phyloP scores from a whole-genome alignment of 2,113 vertebrate genomes.

The Amphilophus citrinellus region DNA sequence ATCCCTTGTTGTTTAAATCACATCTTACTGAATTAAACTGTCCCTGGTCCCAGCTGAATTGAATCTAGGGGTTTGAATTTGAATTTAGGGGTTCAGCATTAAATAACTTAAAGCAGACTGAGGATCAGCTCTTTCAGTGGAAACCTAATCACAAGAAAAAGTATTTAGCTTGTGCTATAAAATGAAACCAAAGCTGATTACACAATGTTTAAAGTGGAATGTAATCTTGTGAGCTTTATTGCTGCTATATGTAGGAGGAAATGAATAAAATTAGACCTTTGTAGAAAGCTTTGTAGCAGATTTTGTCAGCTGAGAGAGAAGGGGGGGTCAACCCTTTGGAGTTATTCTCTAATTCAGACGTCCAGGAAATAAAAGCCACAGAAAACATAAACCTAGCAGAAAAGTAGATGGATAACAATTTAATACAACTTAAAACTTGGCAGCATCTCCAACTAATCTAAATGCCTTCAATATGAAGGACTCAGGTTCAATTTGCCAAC shows the following conservation, averaged over 20 bases:
- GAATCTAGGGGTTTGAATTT: background rate
- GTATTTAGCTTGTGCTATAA: slow-evolving; percentile 8
- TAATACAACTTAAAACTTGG: background rate
- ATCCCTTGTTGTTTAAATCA: background rate
- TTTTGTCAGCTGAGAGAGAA: background rate
- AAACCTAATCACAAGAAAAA: background rate
- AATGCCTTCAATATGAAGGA: background rate
- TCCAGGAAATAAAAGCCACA: background rate
- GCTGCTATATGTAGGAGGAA: slow-evolving; percentile 11
- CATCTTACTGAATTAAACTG: background rate
- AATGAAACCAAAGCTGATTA: slow-evolving; percentile 29
- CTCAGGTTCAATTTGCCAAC: too few species aligned
- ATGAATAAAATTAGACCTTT: slow-evolving; percentile 14
- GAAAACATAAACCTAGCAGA: background rate
- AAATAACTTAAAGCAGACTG: background rate
- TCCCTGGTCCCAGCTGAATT: background rate
- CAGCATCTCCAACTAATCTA: background rate
- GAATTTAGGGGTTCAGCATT: background rate
- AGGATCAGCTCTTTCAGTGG: background rate
- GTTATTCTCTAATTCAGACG: background rate
- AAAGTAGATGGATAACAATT: background rate
- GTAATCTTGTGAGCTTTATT: slow-evolving; percentile 10
- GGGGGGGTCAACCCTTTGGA: background rate
- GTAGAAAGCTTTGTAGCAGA: background rate
- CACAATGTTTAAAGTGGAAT: slow-evolving; percentile 16